Evolutionary conservation across 92 coral and sea anemone species (phyloP).

Genomic region (Zoanthus solanderi): DNA sequence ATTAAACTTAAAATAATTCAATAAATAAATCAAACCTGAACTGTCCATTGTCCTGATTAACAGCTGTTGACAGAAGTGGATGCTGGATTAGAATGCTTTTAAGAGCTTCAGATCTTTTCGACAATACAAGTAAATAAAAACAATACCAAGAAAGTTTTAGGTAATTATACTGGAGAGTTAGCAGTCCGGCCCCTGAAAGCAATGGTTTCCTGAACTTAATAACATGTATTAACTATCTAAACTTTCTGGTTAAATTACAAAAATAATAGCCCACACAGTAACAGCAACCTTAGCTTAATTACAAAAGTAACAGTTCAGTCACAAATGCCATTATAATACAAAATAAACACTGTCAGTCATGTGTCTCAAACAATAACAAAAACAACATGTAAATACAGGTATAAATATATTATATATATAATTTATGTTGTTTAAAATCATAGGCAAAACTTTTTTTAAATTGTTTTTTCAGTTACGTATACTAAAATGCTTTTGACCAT

Average conservation of each 20-base stretch:
- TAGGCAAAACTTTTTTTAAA: no score
- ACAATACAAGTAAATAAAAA: neutral
- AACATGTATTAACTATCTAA: neutral
- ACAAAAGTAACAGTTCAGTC: neutral
- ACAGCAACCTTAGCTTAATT: neutral
- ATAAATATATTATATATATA: no score
- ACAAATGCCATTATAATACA: no score
- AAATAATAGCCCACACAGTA: neutral
- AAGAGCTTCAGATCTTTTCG: neutral
- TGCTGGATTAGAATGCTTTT: neutral
- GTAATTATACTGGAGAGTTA: neutral
- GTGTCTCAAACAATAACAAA: no score
- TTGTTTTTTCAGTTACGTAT: no score
- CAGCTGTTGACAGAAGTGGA: constrained; percentile 9
- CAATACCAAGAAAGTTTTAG: neutral
- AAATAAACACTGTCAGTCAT: no score
- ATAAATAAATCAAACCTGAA: neutral
- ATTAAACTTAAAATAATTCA: neutral
- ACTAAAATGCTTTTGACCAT: no score
- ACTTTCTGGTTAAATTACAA: neutral
- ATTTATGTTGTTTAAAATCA: no score
- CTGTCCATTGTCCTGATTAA: constrained; percentile 18
- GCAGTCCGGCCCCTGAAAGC: neutral
- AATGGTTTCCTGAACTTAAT: neutral
- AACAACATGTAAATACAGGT: no score